A percentile compares a stretch with the other conserved stretches of the same genome.
Evolutionary conservation across 1,140 invertebrate species (phyloP).

Genomic region (Agrypnia vestita): DNA sequence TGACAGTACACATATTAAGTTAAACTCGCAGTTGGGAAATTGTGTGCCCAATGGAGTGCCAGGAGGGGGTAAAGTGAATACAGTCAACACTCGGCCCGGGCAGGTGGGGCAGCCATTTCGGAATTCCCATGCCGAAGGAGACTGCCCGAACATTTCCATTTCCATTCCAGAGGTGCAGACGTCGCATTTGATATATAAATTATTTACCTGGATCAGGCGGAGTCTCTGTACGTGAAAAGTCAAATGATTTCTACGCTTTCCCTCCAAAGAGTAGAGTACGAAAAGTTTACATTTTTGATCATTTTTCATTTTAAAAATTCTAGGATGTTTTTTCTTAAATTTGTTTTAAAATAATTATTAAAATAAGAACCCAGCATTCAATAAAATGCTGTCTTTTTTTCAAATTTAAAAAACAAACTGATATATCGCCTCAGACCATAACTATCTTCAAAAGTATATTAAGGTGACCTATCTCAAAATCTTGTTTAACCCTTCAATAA

Average conservation of each 20-base stretch:
- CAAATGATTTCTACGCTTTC: constrained; percentile 5
- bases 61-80: constrained; percentile 15
- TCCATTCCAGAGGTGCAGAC: constrained; percentile 40
- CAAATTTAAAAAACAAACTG: no score
- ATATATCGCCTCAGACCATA: no score
- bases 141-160: constrained; percentile 24
- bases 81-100: constrained; percentile 4
- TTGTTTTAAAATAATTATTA: background rate
- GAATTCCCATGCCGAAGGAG: constrained; percentile 2
- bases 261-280: background rate
- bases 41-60: constrained; percentile 5
- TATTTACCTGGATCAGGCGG: constrained; percentile 40
- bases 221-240: constrained; percentile 21
- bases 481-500: no score
- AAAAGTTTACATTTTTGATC: background rate
- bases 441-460: no score
- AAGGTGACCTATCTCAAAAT: no score
- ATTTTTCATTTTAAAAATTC: background rate
- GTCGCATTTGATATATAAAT: constrained; percentile 48
- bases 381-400: no score
- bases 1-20: no score
- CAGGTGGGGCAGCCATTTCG: constrained; percentile 29
- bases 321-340: no score
- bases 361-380: no score
- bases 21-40: background rate